Evolutionary conservation across 2,888 invertebrate species (phyloP).

Genomic region (Thera britannica): DNA sequence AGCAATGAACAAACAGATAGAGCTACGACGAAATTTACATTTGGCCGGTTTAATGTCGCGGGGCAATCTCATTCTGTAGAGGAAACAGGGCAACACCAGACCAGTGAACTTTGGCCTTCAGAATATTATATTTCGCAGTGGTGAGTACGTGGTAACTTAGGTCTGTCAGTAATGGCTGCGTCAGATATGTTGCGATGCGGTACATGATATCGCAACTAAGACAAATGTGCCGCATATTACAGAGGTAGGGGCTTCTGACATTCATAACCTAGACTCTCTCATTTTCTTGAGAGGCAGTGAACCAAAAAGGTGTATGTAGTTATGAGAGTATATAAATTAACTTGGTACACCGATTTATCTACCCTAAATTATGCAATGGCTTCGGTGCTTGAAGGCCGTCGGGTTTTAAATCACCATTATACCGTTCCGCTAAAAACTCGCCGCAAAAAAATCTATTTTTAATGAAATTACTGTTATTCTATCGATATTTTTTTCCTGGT

Average conservation of each 20-base stretch:
- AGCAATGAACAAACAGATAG: conserved; percentile 68
- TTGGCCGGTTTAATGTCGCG: conserved; percentile 80
- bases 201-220: conserved; percentile 73
- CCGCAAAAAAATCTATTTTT: conserved; percentile 19
- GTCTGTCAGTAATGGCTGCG: conserved; percentile 56
- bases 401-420: conserved; percentile 29
- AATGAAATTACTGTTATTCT: conserved; percentile 16
- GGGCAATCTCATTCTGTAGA: conserved; percentile 78
- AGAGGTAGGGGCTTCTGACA: conserved; percentile 51
- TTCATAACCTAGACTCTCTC: conserved; percentile 69
- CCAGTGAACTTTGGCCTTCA: conserved; percentile 60
- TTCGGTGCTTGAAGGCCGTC: conserved; percentile 23
- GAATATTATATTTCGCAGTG: conserved; percentile 46
- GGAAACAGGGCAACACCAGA: conserved; percentile 65
- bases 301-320: conserved; percentile 41
- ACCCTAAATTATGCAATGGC: conserved; percentile 31
- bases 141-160: conserved; percentile 45
- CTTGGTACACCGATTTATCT: conserved; percentile 23
- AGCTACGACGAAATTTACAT: conserved; percentile 80
- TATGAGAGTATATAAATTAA: conserved; percentile 30
- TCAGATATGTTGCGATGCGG: conserved; percentile 71
- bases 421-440: conserved; percentile 16
- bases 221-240: conserved; percentile 75
- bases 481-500: conserved; percentile 13
- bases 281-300: conserved; percentile 56